Evolutionary conservation across 1,140 invertebrate genomes (phyloP).

Genomic region (Bacillus rossius): DNA sequence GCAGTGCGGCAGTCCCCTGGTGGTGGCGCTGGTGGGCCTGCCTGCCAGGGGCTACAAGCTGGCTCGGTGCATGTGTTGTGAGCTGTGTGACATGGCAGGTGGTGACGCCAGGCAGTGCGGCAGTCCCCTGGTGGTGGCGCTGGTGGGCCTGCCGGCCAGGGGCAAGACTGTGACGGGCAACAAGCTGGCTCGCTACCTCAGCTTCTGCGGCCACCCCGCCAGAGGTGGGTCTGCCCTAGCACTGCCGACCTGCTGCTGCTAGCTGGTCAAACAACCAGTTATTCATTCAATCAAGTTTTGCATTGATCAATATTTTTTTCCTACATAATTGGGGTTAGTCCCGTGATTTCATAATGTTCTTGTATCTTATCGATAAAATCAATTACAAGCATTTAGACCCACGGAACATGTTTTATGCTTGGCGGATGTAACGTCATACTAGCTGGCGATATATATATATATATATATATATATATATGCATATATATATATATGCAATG

Average conservation of each 20-base stretch:
- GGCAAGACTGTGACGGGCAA: constrained; percentile 90
- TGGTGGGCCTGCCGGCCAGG: constrained; percentile 86
- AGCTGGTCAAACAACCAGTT: neutral
- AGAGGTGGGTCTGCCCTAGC: constrained; percentile 56
- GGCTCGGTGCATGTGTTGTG: too few species aligned
- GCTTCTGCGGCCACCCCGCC: constrained; percentile 83
- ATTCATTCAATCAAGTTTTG: neutral
- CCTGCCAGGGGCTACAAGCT: too few species aligned
- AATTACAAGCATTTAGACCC: too few species aligned
- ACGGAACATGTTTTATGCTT: too few species aligned
- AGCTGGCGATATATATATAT: too few species aligned
- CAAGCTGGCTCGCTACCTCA: constrained; percentile 80
- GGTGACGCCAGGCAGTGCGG: constrained; percentile 45
- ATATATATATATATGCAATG: neutral
- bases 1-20: too few species aligned
- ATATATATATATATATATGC: too few species aligned
- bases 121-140: constrained; percentile 74
- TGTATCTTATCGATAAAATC: too few species aligned
- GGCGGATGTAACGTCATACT: too few species aligned
- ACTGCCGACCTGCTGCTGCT: neutral
- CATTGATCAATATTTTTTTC: constrained; percentile 1
- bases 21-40: too few species aligned
- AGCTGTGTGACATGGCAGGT: neutral
- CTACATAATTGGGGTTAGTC: too few species aligned
- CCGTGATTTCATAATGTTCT: too few species aligned